Evolutionary conservation across 2,888 invertebrate species (phyloP).

Genomic region (Rugalucina vietnamica): DNA sequence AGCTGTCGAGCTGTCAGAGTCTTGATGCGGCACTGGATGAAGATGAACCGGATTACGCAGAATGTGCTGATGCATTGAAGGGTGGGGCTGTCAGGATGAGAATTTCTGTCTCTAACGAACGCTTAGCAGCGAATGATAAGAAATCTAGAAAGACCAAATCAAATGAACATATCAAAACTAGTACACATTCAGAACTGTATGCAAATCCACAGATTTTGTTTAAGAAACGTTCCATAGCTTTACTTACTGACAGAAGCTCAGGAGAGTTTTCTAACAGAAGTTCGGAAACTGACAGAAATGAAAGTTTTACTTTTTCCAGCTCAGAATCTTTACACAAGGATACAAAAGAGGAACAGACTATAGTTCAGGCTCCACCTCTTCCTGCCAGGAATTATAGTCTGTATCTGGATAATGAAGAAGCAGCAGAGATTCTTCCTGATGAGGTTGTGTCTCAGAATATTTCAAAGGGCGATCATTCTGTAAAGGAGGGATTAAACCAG

Average conservation of each 20-base stretch:
- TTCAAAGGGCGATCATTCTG: neutral
- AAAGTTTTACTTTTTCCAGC: conserved; percentile 27
- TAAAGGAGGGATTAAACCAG: neutral
- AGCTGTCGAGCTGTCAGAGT: conserved; percentile 61
- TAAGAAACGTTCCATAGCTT: conserved; percentile 64
- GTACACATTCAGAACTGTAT: conserved; percentile 65
- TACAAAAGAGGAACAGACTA: neutral
- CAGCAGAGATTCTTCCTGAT: neutral
- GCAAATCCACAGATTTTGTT: conserved; percentile 73
- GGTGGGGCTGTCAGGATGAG: conserved; percentile 54
- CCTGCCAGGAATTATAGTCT: conserved; percentile 69
- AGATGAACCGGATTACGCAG: conserved; percentile 59
- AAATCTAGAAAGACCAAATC: neutral
- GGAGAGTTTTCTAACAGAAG: conserved; percentile 27
- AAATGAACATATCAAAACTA: conserved; percentile 23
- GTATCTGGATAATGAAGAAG: conserved; percentile 59
- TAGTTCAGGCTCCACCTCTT: conserved; percentile 64
- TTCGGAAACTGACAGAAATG: conserved; percentile 15
- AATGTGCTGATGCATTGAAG: conserved; percentile 62
- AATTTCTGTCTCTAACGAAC: conserved; percentile 56
- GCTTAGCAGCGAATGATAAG: conserved; percentile 29
- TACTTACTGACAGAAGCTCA: conserved; percentile 31
- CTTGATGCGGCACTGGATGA: conserved; percentile 54
- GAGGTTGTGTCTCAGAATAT: neutral
- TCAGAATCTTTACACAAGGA: conserved; percentile 21